Conservation (phyloP, 2,113 vertebrate genomes). For the Uropsilus gracilis region DNA sequence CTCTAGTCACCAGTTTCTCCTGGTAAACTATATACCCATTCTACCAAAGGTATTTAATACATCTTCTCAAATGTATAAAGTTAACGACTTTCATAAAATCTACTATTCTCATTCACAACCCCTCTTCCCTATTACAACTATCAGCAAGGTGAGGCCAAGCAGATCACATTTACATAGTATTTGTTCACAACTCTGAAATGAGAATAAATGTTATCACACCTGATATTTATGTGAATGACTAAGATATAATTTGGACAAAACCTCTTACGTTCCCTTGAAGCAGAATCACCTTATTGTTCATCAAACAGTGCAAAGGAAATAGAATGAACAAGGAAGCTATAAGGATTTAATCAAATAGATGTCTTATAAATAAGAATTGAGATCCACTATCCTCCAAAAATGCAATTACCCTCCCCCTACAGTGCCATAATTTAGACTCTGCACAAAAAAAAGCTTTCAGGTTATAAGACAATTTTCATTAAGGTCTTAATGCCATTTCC, state of each 20-base stretch:
- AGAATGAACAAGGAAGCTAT: slow-evolving; percentile 78
- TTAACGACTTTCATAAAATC: neutral
- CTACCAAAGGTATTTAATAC: neutral
- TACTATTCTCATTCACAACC: neutral
- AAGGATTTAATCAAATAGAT: slow-evolving; percentile 74
- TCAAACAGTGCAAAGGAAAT: slow-evolving; percentile 77
- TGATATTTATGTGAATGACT: slow-evolving; percentile 41
- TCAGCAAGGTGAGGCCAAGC: neutral
- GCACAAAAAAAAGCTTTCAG: neutral
- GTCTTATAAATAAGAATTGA: slow-evolving; percentile 72
- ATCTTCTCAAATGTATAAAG: neutral
- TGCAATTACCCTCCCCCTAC: slow-evolving; percentile 59
- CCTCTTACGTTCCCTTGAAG: slow-evolving; percentile 36
- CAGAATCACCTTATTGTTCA: slow-evolving; percentile 77
- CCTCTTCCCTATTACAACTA: neutral
- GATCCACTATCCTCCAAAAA: slow-evolving; percentile 65
- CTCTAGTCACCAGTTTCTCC: neutral
- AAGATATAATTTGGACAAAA: slow-evolving; percentile 59
- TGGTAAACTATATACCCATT: neutral
- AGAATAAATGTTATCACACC: neutral
- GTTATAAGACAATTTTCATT: slow-evolving; percentile 59
- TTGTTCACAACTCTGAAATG: slow-evolving; percentile 50
- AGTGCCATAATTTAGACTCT: slow-evolving; percentile 56
- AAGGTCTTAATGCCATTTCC: slow-evolving; percentile 48
- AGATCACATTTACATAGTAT: neutral